Evolutionary conservation across 1,140 invertebrate genomes (phyloP), one percentile per base, ranked within the genome.

Genomic region (Cotesia vestalis): DNA sequence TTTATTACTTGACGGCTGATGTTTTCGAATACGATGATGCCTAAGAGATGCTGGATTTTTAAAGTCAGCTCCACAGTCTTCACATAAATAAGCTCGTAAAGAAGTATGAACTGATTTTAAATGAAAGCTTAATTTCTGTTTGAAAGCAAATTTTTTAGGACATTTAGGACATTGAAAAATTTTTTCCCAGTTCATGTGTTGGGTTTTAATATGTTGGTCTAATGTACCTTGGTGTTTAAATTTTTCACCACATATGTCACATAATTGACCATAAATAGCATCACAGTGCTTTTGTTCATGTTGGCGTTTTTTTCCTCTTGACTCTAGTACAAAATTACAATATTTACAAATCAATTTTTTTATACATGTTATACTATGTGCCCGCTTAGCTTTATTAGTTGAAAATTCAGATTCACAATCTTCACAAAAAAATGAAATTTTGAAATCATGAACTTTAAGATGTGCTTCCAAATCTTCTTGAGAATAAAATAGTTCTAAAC

Each of bases 271-370:
- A 55, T 80, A 81, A 55, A 80, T 70, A 51, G 73, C 79, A 71
- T 87, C 86, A n/a, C 84, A 82, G 67, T 87, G 85, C 61, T 86
- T 86, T n/a, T 87, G 86, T 51, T 87, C 86, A 11, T 86, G 86
- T 38, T 86, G 86, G 4, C 85, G 75, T 46, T 87, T 87, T 36
- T 86, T 87, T 0, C 86, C 84, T 61, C 83, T 85, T 0, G 85
- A 85, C 34, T 85, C 85, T 4, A 85, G 66, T 17, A 83, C 63
- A 4, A 74, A 59, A 51, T 82, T 75, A 34, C 86, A 87, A 68
- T 84, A 84, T 63, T 77, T 81, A 64, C 86, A 87, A 35, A 85
- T 72, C 2, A 86, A 61, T 62, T 86, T 87, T 36, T 83, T 84
- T 9, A 81, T 51, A 27, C 86, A 87, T 2, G 76, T 73, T 0